A percentile compares a stretch with the other conserved stretches of the same genome.
Conservation (phyloP, 2,797 vertebrate species). For the Liasis olivaceus region DNA sequence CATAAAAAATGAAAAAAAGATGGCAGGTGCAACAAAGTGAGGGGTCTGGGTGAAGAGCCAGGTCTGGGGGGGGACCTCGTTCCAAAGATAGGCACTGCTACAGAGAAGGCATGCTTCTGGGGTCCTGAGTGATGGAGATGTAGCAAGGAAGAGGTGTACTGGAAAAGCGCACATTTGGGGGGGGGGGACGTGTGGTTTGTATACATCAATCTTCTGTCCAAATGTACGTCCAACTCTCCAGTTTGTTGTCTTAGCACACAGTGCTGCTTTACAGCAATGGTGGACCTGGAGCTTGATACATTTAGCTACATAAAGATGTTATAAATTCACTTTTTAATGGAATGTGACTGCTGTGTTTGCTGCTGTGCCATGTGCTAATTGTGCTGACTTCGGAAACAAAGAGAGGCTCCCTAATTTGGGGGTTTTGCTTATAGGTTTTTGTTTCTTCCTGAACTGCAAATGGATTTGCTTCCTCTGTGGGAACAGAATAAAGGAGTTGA, state of each 20-base stretch:
- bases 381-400: constrained; percentile 18
- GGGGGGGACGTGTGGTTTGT: neutral
- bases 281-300: no score
- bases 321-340: constrained; percentile 12
- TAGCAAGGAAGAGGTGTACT: neutral
- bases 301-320: constrained; percentile 22
- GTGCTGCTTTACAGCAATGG: neutral
- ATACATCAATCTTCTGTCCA: neutral
- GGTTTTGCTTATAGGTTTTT: constrained; percentile 57
- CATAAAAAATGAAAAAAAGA: no score
- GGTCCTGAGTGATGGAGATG: neutral
- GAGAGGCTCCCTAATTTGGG: constrained; percentile 49
- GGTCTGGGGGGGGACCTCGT: neutral
- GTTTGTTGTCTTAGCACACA: neutral
- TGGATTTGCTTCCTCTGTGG: constrained; percentile 67
- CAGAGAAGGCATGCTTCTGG: neutral
- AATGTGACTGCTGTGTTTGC: neutral
- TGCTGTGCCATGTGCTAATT: constrained; percentile 29
- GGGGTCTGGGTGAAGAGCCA: neutral
- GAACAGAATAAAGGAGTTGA: constrained; percentile 60
- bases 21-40: neutral
- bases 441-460: constrained; percentile 63
- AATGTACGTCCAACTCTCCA: neutral
- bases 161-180: neutral
- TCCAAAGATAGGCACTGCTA: neutral